Evolutionary conservation across 2,888 invertebrate species (phyloP).

Genomic region (Cephalotes varians): DNA sequence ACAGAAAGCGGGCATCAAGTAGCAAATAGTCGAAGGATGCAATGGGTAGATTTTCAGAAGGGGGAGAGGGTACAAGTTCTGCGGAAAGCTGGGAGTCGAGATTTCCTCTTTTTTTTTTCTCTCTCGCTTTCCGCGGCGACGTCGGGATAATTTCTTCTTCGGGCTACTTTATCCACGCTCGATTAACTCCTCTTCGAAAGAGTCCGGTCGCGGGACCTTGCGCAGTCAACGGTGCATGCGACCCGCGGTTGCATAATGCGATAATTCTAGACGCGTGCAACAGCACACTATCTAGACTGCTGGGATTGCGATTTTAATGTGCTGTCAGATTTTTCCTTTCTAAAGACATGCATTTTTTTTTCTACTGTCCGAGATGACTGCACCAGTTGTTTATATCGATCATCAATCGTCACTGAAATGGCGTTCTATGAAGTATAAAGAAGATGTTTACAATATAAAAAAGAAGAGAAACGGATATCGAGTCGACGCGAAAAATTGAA

Average conservation of each 20-base stretch:
- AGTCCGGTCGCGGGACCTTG: conserved; percentile 72
- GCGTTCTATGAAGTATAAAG: too few species aligned
- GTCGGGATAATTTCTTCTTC: conserved; percentile 71
- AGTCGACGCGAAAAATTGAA: background rate
- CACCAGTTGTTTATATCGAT: background rate
- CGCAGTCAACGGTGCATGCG: conserved; percentile 71
- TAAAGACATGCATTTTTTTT: background rate
- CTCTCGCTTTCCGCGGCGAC: conserved; percentile 21
- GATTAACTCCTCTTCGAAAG: conserved; percentile 73
- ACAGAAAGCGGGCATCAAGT: conserved; percentile 5
- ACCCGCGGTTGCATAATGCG: conserved; percentile 56
- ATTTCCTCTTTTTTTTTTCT: conserved; percentile 1
- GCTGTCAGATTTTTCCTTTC: conserved; percentile 20
- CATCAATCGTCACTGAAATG: background rate
- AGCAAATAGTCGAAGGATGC: conserved; percentile 5
- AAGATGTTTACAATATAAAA: background rate
- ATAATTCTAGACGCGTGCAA: conserved; percentile 17
- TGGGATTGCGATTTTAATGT: conserved; percentile 8
- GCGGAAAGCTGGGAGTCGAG: background rate
- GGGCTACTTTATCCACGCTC: conserved; percentile 73
- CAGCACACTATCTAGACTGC: background rate
- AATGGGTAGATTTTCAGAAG: conserved; percentile 14
- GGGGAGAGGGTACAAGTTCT: background rate
- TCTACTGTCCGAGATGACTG: background rate
- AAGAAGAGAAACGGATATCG: background rate